Conservation (phyloP, 2,888 invertebrate species). For the Cosmia pyralina region DNA sequence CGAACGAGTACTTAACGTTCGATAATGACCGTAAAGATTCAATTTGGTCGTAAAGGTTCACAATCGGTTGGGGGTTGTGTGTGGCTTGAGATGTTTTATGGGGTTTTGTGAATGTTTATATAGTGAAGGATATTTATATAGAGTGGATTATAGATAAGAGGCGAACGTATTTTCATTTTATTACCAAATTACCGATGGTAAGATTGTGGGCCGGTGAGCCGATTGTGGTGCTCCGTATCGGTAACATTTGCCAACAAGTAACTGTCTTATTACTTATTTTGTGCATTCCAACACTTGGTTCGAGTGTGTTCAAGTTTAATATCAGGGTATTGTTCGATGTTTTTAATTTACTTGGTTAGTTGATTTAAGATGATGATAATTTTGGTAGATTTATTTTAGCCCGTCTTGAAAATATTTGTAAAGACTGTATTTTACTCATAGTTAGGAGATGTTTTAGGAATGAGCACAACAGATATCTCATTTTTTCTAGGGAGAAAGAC, state of each 20-base stretch:
- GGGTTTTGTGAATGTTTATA: conserved; percentile 81
- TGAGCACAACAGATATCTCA: no score
- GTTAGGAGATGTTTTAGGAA: background rate
- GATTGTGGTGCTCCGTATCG: conserved; percentile 84
- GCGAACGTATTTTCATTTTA: conserved; percentile 90
- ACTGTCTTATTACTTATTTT: conserved; percentile 84
- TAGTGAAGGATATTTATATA: conserved; percentile 86
- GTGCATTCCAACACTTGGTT: conserved; percentile 79
- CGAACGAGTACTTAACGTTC: conserved; percentile 67
- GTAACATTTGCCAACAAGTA: conserved; percentile 87
- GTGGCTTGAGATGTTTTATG: conserved; percentile 69
- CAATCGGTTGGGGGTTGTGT: conserved; percentile 64
- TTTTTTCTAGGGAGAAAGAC: background rate
- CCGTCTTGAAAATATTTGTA: no score
- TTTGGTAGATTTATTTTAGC: background rate
- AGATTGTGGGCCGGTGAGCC: conserved; percentile 79
- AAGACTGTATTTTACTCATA: background rate
- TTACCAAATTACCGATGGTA: conserved; percentile 90
- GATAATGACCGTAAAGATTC: conserved; percentile 61
- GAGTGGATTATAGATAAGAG: conserved; percentile 88
- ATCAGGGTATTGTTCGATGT: conserved; percentile 27
- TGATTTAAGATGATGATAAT: conserved; percentile 13
- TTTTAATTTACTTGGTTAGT: conserved; percentile 29
- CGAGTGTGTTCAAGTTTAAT: conserved; percentile 56
- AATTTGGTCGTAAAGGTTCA: conserved; percentile 68